Evolutionary conservation across 2,113 vertebrate species (phyloP).

Genomic region (Hydropotes inermis): DNA sequence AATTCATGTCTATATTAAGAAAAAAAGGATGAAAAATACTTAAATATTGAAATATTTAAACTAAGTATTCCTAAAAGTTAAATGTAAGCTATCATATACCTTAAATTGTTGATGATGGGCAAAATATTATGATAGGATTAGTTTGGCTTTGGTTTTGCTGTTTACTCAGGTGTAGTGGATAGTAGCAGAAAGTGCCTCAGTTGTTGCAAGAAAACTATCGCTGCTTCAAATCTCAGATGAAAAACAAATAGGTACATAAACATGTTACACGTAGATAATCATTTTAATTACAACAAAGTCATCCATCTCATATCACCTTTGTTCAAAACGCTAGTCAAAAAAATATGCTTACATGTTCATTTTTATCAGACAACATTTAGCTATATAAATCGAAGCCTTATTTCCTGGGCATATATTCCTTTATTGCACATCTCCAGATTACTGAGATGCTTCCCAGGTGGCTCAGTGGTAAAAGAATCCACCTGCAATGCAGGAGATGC

Average conservation of each 20-base stretch:
- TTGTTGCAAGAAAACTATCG: constrained; percentile 2
- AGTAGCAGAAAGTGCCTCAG: not conserved
- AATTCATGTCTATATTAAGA: not conserved
- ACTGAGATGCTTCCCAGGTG: not conserved
- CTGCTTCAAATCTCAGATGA: not conserved
- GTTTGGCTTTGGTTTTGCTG: not conserved
- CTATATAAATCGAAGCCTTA: not conserved
- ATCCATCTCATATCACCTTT: not conserved
- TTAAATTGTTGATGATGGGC: not conserved
- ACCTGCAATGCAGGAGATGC: not conserved
- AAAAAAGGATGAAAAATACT: not conserved
- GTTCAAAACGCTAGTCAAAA: not conserved
- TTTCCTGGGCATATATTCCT: not conserved
- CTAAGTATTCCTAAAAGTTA: not conserved
- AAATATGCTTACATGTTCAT: not conserved
- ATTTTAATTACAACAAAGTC: not conserved
- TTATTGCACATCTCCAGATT: not conserved
- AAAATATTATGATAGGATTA: not conserved
- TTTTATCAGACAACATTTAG: not conserved
- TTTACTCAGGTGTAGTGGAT: not conserved
- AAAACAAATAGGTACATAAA: not conserved
- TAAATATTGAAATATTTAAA: not conserved
- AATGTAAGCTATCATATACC: not conserved
- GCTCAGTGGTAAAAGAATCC: not conserved
- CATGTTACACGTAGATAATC: not conserved